Conservation (phyloP, 2,888 invertebrate genomes). For the Orthosia incerta region DNA sequence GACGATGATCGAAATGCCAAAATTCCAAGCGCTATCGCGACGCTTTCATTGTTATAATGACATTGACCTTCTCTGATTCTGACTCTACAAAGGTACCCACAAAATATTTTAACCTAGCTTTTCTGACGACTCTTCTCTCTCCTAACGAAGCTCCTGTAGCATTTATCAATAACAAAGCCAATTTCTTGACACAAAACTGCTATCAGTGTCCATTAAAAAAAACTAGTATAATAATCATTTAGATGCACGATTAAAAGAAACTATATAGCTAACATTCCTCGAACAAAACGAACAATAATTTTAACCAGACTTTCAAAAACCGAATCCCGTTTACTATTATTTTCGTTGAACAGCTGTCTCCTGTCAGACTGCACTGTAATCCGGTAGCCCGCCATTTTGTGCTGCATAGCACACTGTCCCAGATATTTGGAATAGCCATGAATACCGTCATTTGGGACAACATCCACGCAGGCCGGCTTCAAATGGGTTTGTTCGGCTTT, state of each 20-base stretch:
- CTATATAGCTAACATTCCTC: conserved; percentile 15
- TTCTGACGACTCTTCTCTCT: no score
- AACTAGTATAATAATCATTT: not conserved
- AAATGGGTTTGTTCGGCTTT: conserved; percentile 19
- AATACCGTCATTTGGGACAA: conserved; percentile 34
- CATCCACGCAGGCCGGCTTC: not conserved
- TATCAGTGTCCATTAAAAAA: not conserved
- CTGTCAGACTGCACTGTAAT: conserved; percentile 38
- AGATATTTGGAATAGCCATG: conserved; percentile 40
- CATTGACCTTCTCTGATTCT: no score
- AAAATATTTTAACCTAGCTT: no score
- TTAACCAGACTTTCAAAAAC: conserved; percentile 24
- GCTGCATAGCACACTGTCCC: conserved; percentile 41
- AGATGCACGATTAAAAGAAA: not conserved
- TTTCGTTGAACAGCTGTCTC: conserved; percentile 48
- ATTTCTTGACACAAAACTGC: no score
- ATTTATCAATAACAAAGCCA: not conserved
- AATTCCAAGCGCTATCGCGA: no score
- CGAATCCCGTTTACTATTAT: conserved; percentile 45
- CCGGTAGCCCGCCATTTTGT: conserved; percentile 40
- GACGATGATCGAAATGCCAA: no score
- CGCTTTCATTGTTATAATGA: no score
- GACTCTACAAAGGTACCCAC: no score
- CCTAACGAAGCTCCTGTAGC: not conserved
- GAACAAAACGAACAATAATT: not conserved